These are phyloP conservation scores for Donacobius atricapilla DNA, from an alignment of 2,113 vertebrate species.

Conservation along the genomic window DNA sequence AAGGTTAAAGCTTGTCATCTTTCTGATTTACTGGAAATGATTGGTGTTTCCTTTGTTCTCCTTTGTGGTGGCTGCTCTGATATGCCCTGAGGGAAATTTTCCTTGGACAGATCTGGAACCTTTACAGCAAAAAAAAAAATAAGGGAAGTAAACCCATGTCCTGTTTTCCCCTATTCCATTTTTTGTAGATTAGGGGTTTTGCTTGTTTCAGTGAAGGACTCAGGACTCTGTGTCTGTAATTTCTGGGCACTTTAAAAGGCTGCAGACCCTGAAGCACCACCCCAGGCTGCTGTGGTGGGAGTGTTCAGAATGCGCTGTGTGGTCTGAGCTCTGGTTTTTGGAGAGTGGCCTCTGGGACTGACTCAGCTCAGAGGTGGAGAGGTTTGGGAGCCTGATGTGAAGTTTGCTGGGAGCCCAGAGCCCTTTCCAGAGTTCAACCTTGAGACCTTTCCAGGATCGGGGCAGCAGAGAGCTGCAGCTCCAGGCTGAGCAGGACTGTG, in stretches of 20 bases:
- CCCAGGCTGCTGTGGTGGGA: neutral
- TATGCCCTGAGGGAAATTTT: conserved; percentile 38
- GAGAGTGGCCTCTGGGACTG: neutral
- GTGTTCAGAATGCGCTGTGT: neutral
- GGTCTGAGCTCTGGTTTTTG: neutral
- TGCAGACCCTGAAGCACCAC: neutral
- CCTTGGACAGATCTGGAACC: conserved; percentile 23
- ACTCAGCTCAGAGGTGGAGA: neutral
- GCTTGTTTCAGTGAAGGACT: neutral
- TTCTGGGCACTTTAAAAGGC: neutral
- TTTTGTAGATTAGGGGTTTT: neutral
- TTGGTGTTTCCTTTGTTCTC: conserved; percentile 68
- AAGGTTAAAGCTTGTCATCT: conserved; percentile 59
- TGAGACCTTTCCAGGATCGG: neutral
- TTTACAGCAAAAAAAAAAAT: neutral
- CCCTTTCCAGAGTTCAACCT: neutral
- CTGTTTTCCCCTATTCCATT: conserved; percentile 3
- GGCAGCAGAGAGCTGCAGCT: neutral
- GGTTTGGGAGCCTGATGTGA: neutral
- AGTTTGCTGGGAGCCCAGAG: neutral
- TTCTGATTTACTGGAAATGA: conserved; percentile 60
- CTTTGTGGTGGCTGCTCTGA: conserved; percentile 45
- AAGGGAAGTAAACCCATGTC: neutral
- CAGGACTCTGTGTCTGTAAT: neutral
- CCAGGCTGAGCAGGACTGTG: neutral